phyloP scores from a whole-genome alignment of 2,888 invertebrate genomes.

The Amblyjoppa proteus region DNA sequence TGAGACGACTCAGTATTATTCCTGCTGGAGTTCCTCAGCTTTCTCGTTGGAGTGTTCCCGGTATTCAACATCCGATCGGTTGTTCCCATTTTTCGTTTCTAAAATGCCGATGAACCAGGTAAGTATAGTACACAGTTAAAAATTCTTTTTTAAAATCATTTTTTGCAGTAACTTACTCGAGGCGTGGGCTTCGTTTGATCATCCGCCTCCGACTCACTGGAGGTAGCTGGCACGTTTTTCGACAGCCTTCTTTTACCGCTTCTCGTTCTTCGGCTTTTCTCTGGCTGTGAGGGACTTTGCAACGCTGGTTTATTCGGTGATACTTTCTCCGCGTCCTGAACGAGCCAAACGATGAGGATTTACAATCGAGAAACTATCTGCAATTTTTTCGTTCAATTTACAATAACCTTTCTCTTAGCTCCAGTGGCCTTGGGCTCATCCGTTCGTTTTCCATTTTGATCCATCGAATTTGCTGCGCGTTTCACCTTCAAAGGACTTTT shows the following conservation, averaged over 20 bases:
- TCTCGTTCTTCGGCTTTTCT: neutral
- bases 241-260: conserved; percentile 34
- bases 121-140: neutral
- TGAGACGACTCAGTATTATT: conserved; percentile 35
- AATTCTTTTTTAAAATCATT: neutral
- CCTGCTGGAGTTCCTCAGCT: conserved; percentile 25
- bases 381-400: neutral
- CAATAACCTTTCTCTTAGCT: conserved; percentile 48
- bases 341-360: neutral
- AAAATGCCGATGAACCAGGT: neutral
- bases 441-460: conserved; percentile 19
- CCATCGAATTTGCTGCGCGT: neutral
- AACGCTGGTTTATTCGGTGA: conserved; percentile 23
- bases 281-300: conserved; percentile 1
- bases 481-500: conserved; percentile 45
- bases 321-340: conserved; percentile 41
- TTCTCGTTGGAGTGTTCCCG: conserved; percentile 15
- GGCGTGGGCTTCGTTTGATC: conserved; percentile 17
- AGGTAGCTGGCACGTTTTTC: conserved; percentile 38
- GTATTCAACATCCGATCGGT: conserved; percentile 11
- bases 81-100: conserved; percentile 53
- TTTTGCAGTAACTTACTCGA: conserved; percentile 26
- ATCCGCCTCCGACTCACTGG: conserved; percentile 54
- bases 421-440: conserved; percentile 7
- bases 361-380: neutral